A percentile compares a stretch with the other conserved stretches of the same genome.
These are phyloP conservation scores for Micronycteris hirsuta DNA, from an alignment of 2,113 vertebrate genomes.

Conservation along the genomic window DNA sequence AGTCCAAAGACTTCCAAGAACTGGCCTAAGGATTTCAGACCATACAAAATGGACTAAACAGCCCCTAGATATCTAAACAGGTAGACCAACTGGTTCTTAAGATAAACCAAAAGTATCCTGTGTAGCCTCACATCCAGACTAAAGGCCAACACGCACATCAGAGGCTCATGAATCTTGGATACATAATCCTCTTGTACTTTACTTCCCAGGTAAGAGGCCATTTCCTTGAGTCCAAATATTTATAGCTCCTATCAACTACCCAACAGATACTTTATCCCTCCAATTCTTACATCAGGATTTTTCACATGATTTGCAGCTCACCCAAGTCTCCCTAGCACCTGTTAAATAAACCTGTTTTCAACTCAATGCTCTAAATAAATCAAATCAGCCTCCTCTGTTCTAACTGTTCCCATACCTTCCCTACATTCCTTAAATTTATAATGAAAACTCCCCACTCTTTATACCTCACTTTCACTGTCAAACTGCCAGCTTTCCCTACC, in stretches of 20 bases:
- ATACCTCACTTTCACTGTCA: neutral
- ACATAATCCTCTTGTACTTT: neutral
- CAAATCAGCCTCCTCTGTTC: neutral
- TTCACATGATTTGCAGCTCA: neutral
- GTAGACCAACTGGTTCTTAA: neutral
- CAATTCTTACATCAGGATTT: neutral
- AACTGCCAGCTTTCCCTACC: neutral
- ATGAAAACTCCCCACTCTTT: neutral
- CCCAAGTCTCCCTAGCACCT: neutral
- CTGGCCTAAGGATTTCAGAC: neutral
- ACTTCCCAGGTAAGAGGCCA: neutral
- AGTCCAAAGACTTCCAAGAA: neutral
- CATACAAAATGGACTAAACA: neutral
- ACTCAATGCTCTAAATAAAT: neutral
- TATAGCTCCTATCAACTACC: neutral
- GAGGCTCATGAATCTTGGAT: neutral
- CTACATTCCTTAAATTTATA: neutral
- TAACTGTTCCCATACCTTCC: neutral
- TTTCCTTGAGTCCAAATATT: neutral
- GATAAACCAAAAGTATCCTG: neutral
- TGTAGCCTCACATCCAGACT: neutral
- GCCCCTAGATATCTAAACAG: neutral
- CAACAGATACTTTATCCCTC: neutral
- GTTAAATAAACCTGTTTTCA: neutral
- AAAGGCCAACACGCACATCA: neutral